A percentile compares a stretch with the other conserved stretches of the same genome.
Evolutionary conservation across 2,888 invertebrate genomes (phyloP).

Genomic region (Seira musarum): DNA sequence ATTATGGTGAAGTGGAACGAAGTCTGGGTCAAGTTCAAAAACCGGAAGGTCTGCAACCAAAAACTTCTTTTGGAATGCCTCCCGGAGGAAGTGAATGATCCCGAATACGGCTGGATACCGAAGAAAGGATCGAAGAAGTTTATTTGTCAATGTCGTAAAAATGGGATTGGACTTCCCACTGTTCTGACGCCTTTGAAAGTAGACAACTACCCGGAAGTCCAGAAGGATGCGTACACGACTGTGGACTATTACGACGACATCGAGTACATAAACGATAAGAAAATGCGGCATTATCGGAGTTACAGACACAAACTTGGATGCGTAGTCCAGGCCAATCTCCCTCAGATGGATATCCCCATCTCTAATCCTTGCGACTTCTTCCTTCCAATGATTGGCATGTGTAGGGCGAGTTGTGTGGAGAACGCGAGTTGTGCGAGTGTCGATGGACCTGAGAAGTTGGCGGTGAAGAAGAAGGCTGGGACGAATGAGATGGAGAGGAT

Average conservation of each 20-base stretch:
- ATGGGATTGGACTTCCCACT: neutral
- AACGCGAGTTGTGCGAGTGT: conserved; percentile 23
- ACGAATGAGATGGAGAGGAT: no score
- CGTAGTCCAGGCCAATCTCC: conserved; percentile 1
- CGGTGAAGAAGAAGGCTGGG: no score
- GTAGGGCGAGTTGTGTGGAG: neutral
- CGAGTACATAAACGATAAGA: neutral
- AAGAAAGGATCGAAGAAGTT: no score
- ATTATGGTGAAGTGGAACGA: conserved; percentile 24
- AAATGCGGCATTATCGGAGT: neutral
- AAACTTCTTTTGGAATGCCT: conserved; percentile 17
- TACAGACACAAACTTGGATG: neutral
- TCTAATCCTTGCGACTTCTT: conserved; percentile 33
- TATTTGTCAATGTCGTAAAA: neutral
- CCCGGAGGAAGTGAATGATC: no score
- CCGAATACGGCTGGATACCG: no score
- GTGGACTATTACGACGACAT: neutral
- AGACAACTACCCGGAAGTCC: no score
- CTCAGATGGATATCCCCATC: neutral
- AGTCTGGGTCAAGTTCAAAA: conserved; percentile 18
- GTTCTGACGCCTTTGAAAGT: neutral
- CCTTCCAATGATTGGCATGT: conserved; percentile 38
- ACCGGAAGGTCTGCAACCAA: conserved; percentile 22
- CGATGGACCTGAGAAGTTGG: neutral
- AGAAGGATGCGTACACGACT: neutral